Evolutionary conservation across 2,113 vertebrate genomes (phyloP), one percentile per base, ranked within the genome.

Genomic region (Taurulus bubalis): DNA sequence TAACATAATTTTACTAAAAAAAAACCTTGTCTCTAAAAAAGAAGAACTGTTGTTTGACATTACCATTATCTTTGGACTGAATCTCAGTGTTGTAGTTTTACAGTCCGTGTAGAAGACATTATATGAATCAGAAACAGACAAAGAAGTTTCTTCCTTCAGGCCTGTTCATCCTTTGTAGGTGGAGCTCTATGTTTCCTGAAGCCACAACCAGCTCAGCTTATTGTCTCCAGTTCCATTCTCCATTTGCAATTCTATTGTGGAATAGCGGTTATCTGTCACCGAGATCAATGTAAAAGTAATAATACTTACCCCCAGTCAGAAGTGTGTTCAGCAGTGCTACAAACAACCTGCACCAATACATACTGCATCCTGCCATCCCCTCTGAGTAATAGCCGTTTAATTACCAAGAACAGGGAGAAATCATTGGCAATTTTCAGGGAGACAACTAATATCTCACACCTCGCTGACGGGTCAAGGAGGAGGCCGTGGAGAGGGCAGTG

Each of bases 371-470:
- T 49, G 20, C 70, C 69, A 59, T 76, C 71, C 75, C 28, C 36
- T 80, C 69, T 75, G 86, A 85, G 81, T 80, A 84, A 87, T 75
- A 82, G 71, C 58, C 75, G 82, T 85, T 86, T 91, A 90, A 89
- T 91, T 86, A 84, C 55, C 79, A 82, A 79, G 75, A 85, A 80
- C 64, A 70, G 30, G 45, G 66, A 77, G 53, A 58, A 91, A 85
- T 84, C 60, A 32, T 90, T 84, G 69, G 60, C 68, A 83, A 38
- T 83, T 85, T 87, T 80, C 66, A 38, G 40, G 6, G 51, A 42
- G 72, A 75, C 45, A 20, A 66, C 82, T 69, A 69, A 85, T 85
- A 75, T 85, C 63, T 82, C 56, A 73, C 38, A 49, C n/a, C 30
- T n/a, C 30, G 59, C 4, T 68, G 77, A 77, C 53, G 18, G 74